Conservation (phyloP, 2,888 invertebrate species). For the Pristionchus exspectatus region DNA sequence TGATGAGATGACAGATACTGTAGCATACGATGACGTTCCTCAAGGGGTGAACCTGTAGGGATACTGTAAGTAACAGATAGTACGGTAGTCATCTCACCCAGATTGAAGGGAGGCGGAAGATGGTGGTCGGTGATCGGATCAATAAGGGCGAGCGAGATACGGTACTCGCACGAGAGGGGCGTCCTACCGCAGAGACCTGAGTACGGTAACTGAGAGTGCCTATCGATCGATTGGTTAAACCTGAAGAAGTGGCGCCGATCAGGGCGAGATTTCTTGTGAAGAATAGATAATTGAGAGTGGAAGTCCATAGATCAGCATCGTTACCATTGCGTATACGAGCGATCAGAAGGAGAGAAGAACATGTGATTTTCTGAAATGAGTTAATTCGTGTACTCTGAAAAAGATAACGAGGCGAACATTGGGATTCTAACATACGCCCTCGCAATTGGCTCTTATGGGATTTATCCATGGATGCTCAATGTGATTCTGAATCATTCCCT, state of each 20-base stretch:
- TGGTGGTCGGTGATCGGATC: constrained; percentile 40
- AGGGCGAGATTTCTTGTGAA: not conserved
- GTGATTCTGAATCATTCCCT: not conserved
- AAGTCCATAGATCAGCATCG: constrained; percentile 36
- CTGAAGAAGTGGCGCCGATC: constrained; percentile 35
- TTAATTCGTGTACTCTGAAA: not conserved
- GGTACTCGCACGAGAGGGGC: constrained; percentile 47
- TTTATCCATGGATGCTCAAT: not conserved
- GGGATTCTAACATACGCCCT: not conserved
- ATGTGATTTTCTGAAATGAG: constrained; percentile 5
- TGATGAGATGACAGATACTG: constrained; percentile 10
- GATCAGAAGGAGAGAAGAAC: constrained; percentile 39
- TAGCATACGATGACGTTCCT: constrained; percentile 23
- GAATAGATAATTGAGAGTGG: constrained; percentile 21
- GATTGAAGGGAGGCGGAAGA: constrained; percentile 45
- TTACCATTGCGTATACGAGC: not conserved
- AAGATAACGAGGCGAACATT: not conserved
- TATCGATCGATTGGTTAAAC: not conserved
- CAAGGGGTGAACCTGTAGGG: constrained; percentile 34
- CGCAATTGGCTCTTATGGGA: not conserved
- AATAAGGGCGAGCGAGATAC: constrained; percentile 33
- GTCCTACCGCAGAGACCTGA: constrained; percentile 43
- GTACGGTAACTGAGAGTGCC: not conserved
- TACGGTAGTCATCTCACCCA: constrained; percentile 1
- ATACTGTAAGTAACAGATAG: not conserved